Base-by-base conservation (phyloP, 92 coral and sea anemone species). In the Bergia sp. region DNA sequence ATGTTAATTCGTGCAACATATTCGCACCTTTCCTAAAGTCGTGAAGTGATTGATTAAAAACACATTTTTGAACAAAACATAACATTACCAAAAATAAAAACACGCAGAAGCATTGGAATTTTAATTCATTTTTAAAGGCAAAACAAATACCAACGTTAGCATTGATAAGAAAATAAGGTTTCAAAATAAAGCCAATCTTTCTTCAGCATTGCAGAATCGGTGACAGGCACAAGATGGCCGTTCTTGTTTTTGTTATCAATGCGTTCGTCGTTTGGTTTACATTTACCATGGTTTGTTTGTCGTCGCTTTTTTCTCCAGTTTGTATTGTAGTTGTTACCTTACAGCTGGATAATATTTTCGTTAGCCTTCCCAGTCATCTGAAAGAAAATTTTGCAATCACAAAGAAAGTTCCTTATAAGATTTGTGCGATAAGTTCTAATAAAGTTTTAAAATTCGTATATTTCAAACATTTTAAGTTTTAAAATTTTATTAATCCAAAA, bases 171-270 rank as follows among this genome's bases (percentile, higher is more conserved):
- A 21, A 1, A 42, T 7, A 66, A 3, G 37, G 2, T 64, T 83
- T 44, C 9, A 40, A 67, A 7, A 9, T 7, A 44, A 66, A 71
- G 23, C 65, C 61, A 67, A 36, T 13, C 41, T 84, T 72, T 45
- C 20, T 61, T 43, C 43, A 82, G 29, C 29, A 65, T 42, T n/a
- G 42, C 77, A 23, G 47, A 55, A 43, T 82, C 86, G 20, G 37
- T 36, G 21, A 29, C 65, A 29, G 87, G 39, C 23, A 47, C 44
- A 84, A 84, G 66, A 84, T 84, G 87, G 87, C 87, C 87, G 41
- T 69, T 29, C 66, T 69, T 84, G 87, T 84, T 84, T 84, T 84
- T 84, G 78, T 84, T 84, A n/a, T 37, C 44, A 67, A 53, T 49
- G 79, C 65, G 71, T 67, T 82, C 61, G 64, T 53, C 79, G 79